phyloP scores from a whole-genome alignment of 2,888 invertebrate genomes.

The Periphyllus acericola region DNA sequence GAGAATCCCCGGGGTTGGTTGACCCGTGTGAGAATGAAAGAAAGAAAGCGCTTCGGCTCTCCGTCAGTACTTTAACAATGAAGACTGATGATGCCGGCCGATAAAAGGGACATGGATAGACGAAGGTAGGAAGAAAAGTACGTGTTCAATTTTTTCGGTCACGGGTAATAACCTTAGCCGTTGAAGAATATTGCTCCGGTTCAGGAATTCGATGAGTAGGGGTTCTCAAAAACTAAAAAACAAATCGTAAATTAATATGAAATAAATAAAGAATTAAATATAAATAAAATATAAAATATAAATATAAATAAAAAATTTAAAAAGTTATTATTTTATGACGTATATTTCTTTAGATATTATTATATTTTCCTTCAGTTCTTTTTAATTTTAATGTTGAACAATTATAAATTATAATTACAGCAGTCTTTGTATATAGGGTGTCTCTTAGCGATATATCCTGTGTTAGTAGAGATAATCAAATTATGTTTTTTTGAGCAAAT shows the following conservation, averaged over 20 bases:
- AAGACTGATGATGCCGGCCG: constrained; percentile 60
- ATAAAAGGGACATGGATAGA: constrained; percentile 54
- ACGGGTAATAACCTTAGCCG: constrained; percentile 59
- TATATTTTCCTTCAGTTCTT: no score
- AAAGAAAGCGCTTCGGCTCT: constrained; percentile 53
- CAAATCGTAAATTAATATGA: not conserved
- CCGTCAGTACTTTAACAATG: constrained; percentile 42
- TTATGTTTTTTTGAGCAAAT: no score
- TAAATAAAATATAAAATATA: no score
- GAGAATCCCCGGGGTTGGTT: constrained; percentile 61
- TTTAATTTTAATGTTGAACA: no score
- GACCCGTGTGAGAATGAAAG: constrained; percentile 57
- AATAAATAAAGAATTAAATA: not conserved
- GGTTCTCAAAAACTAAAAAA: constrained; percentile 49
- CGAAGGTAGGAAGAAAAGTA: constrained; percentile 45
- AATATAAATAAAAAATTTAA: not conserved
- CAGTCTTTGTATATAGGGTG: no score
- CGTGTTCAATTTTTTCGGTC: constrained; percentile 58
- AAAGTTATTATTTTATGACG: not conserved
- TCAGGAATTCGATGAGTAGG: constrained; percentile 52
- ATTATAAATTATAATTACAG: no score
- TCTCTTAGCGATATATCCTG: no score
- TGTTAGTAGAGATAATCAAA: no score
- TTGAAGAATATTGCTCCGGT: constrained; percentile 52
- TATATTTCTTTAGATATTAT: no score